Conservation (phyloP, 1,140 invertebrate genomes). For the Euglossa dilemma region DNA sequence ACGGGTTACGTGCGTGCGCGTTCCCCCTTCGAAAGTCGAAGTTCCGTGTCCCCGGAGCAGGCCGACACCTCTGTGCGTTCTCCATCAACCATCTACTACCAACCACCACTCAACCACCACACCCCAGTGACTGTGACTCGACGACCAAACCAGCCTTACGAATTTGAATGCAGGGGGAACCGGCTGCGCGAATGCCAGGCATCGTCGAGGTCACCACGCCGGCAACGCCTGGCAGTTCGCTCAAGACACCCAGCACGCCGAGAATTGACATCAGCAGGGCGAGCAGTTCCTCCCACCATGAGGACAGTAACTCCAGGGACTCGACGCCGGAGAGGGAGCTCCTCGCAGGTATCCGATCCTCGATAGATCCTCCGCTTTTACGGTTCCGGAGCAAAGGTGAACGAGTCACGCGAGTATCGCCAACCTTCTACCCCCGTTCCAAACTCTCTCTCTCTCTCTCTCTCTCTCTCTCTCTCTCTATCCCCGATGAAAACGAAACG, state of each 20-base stretch:
- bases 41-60: constrained; percentile 44
- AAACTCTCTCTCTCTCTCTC: no score
- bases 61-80: constrained; percentile 40
- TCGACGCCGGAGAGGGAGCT: constrained; percentile 91
- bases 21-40: constrained; percentile 24
- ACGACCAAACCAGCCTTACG: constrained; percentile 68
- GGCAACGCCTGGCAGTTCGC: constrained; percentile 79
- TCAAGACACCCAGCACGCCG: constrained; percentile 89
- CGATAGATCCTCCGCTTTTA: no score
- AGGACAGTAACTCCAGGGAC: constrained; percentile 88
- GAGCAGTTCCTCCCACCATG: constrained; percentile 92
- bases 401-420: neutral
- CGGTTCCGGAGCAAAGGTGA: neutral
- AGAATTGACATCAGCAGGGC: constrained; percentile 94
- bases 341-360: constrained; percentile 78
- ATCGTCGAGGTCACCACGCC: constrained; percentile 86
- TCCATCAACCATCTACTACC: constrained; percentile 32
- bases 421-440: neutral
- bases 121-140: constrained; percentile 60
- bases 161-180: constrained; percentile 77
- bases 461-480: no score
- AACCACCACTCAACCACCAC: constrained; percentile 48
- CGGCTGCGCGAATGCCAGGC: constrained; percentile 85
- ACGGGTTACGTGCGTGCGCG: constrained; percentile 9
- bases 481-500: neutral